phyloP scores from a whole-genome alignment of 2,797 vertebrate genomes.

The Loris lydekkerianus region DNA sequence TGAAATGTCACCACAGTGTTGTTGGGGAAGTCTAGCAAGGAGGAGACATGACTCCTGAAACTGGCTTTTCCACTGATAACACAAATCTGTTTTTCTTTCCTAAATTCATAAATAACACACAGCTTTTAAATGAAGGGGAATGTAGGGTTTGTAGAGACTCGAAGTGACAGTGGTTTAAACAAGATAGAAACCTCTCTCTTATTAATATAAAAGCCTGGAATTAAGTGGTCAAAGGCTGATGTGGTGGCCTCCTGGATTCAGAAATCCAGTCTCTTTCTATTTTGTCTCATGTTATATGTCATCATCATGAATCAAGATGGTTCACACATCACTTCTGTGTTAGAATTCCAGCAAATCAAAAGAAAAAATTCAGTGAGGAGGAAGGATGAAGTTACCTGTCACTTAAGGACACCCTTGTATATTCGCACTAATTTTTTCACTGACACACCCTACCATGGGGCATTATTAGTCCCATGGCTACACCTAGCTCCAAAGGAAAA shows the following conservation, averaged over 20 bases:
- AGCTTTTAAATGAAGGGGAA: constrained; percentile 21
- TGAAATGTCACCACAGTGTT: not conserved
- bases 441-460: too few species aligned
- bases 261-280: not conserved
- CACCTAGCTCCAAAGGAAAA: not conserved
- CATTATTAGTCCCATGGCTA: not conserved
- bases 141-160: not conserved
- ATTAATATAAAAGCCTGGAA: not conserved
- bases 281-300: not conserved
- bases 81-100: not conserved
- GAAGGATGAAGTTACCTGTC: not conserved
- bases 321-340: not conserved
- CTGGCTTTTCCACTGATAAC: not conserved
- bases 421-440: not conserved
- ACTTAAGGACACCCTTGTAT: not conserved
- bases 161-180: not conserved
- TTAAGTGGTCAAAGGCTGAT: not conserved
- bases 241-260: not conserved
- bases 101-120: not conserved
- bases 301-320: not conserved
- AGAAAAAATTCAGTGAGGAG: not conserved
- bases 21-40: not conserved
- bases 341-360: not conserved
- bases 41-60: not conserved
- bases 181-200: not conserved